Evolutionary conservation across 2,113 vertebrate species (phyloP).

Genomic region (Synodontis membranacea): DNA sequence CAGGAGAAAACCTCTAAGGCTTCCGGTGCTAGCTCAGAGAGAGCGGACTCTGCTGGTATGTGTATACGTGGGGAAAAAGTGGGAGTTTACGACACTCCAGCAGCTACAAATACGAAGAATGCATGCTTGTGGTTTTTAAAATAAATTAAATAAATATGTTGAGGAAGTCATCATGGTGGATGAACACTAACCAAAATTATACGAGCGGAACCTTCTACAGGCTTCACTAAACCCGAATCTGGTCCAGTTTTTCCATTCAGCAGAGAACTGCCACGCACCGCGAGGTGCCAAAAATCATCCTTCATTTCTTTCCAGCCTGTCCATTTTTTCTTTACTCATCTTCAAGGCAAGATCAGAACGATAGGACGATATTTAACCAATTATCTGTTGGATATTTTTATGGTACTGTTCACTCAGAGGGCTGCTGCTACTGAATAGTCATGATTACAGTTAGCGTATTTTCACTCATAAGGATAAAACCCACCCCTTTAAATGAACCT

Average conservation of each 20-base stretch:
- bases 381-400: not conserved
- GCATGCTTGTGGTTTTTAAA: not conserved
- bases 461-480: not conserved
- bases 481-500: not conserved
- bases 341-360: not conserved
- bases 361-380: not conserved
- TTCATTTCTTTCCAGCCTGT: not conserved
- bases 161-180: too few species aligned
- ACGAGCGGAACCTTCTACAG: not conserved
- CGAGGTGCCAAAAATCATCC: constrained; percentile 60
- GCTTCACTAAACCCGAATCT: not conserved
- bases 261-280: constrained; percentile 63
- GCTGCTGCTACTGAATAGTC: constrained; percentile 18
- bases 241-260: constrained; percentile 11
- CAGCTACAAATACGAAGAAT: not conserved
- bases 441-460: not conserved
- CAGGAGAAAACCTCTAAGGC: constrained; percentile 91
- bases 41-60: not conserved
- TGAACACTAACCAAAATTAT: not conserved
- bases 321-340: not conserved
- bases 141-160: not conserved
- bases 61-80: not conserved
- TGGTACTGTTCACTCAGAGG: constrained; percentile 18
- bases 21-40: not conserved
- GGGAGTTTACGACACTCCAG: not conserved